Evolutionary conservation across 2,888 invertebrate genomes (phyloP), one percentile per base, ranked within the genome.

Genomic region (Acleris cristana): DNA sequence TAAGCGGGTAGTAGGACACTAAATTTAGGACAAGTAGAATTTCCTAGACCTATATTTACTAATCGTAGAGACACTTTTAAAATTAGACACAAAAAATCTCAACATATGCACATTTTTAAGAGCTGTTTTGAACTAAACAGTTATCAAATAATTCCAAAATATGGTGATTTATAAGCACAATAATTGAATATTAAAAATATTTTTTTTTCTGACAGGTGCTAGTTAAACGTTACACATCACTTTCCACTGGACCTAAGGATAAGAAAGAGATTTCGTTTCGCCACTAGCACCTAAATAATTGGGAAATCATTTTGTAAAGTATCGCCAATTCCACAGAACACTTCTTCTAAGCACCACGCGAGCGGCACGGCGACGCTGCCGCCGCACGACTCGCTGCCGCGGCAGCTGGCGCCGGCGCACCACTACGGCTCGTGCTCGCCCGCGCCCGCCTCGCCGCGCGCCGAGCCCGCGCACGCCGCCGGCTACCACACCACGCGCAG

Each of bases 311-410:
- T 14, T 26, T 21, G 30, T 56, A 30, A 65, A 55, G n/a, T 14
- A 4, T 16, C 5, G 1, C 23, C 14, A 44, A 51, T 76, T 82
- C 87, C 88, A 76, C 96, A 96, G 96, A 96, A 96, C 95, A 96
- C 96, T 95, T 96, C 96, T 95, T 96, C 96, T 96, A 96, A 96
- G 86, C 96, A 96, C 75, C 95, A 92, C 70, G 95, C 89, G 91
- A 95, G 81, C 90, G 95, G 84, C 93, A 95, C 83, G 86, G 95
- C 92, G 91, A 96, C 92, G 88, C 94, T 92, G 90, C 96, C 89
- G 90, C 96, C 83, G 93, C 95, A 78, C 89, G 95, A 89, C 90
- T 95, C 83, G 83, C 89, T 91, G 73, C 91, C 90, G 70, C 91
- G 92, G 14, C 87, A 89, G 23, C 23, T 23, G 73, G 71, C 92